Percentiles rank a stretch among this genome's conserved stretches.
Evolutionary conservation across 2,888 invertebrate genomes (phyloP).

Genomic region (Dysmachus trigonus): DNA sequence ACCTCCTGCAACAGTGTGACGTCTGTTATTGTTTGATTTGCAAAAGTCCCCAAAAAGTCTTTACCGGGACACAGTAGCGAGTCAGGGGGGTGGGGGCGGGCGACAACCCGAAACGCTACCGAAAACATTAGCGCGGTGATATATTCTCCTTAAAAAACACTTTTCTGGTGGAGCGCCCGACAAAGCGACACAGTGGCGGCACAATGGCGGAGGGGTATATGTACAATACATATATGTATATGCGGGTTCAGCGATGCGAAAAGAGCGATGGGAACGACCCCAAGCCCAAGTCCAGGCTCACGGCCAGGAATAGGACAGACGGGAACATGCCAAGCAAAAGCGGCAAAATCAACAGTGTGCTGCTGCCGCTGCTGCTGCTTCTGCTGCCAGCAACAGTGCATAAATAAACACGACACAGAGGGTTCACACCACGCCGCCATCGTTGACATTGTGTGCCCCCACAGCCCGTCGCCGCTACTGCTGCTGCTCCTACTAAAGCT

Average conservation of each 20-base stretch:
- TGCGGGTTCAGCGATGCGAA: background rate
- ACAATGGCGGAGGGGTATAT: background rate
- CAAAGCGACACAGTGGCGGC: background rate
- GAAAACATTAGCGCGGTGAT: background rate
- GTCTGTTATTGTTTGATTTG: background rate
- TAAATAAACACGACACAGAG: background rate
- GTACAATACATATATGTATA: too few species aligned
- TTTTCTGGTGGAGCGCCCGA: background rate
- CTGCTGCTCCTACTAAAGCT: background rate
- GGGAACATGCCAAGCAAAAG: background rate
- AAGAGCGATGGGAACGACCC: background rate
- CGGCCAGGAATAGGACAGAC: background rate
- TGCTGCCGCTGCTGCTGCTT: background rate
- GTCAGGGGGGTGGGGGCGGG: background rate
- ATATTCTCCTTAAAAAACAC: background rate
- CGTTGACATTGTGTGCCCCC: background rate
- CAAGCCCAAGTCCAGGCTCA: background rate
- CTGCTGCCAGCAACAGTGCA: constrained; percentile 18
- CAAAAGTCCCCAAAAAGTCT: background rate
- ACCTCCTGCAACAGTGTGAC: background rate
- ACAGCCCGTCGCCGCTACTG: background rate
- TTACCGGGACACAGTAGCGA: background rate
- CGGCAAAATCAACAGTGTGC: constrained; percentile 18
- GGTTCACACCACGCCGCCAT: background rate
- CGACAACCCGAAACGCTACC: background rate